Conservation (phyloP, 35 echinoderm and acorn worm genomes). For the Heliocidaris erythrogramma region DNA sequence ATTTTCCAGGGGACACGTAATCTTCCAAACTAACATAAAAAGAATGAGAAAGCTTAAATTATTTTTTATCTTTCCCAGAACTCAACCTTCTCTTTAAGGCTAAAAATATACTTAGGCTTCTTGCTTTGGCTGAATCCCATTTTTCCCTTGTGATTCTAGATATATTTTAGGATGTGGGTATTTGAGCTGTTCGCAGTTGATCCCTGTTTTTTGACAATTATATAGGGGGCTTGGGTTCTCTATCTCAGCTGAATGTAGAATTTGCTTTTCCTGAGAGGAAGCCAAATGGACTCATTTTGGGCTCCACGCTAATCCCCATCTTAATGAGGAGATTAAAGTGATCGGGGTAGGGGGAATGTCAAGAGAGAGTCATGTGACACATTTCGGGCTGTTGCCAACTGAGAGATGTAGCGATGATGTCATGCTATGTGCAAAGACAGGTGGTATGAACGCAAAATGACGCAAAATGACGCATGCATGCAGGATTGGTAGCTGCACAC, state of each 20-base stretch:
- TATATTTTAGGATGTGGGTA: neutral
- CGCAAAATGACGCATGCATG: neutral
- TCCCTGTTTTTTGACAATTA: neutral
- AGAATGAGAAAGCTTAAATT: too few relatives aligned
- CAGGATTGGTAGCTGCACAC: neutral
- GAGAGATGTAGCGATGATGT: neutral
- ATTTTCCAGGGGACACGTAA: too few relatives aligned
- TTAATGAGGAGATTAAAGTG: neutral
- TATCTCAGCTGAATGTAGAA: neutral
- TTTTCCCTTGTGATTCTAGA: neutral
- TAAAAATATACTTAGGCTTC: neutral
- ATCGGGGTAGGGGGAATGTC: neutral
- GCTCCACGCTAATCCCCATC: neutral
- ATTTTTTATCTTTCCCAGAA: too few relatives aligned
- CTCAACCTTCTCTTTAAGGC: too few relatives aligned
- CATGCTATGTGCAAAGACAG: neutral
- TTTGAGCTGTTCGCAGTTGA: neutral
- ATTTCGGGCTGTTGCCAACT: neutral
- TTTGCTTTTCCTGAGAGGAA: slow-evolving; percentile 1
- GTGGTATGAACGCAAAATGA: neutral
- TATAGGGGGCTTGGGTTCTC: neutral
- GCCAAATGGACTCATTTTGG: neutral
- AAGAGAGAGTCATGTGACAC: neutral
- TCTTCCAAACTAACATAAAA: too few relatives aligned
- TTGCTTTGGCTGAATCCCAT: neutral